phyloP scores from a whole-genome alignment of 2,113 vertebrate genomes.

The Lophochroa leadbeateri region DNA sequence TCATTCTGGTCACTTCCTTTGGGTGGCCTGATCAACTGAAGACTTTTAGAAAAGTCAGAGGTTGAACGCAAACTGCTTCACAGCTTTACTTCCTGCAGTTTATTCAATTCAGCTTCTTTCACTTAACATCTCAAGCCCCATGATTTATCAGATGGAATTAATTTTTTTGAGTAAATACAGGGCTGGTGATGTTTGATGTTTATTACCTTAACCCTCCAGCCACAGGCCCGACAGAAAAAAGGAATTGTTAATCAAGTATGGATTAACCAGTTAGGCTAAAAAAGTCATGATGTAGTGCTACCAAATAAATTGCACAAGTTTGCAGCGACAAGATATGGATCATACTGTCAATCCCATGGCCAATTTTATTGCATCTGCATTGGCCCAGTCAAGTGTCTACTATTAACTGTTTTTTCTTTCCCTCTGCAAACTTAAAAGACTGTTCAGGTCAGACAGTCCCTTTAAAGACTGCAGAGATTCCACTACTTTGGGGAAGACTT shows the following conservation, averaged over 20 bases:
- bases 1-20: background rate
- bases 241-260: background rate
- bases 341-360: background rate
- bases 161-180: background rate
- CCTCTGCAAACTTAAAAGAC: background rate
- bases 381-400: background rate
- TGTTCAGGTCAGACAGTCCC: background rate
- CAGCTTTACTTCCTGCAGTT: background rate
- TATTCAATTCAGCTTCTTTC: background rate
- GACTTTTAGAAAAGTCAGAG: background rate
- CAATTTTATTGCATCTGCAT: background rate
- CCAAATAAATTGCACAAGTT: background rate
- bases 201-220: background rate
- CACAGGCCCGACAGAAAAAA: background rate
- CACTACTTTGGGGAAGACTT: background rate
- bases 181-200: background rate
- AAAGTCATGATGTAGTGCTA: background rate
- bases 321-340: background rate
- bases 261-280: background rate
- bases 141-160: background rate
- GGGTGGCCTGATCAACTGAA: background rate
- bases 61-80: background rate
- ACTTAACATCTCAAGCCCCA: fast-evolving
- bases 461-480: background rate
- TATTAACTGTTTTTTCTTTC: background rate